Conservation (phyloP, 2,113 vertebrate genomes). For the Coreoperca whiteheadi region DNA sequence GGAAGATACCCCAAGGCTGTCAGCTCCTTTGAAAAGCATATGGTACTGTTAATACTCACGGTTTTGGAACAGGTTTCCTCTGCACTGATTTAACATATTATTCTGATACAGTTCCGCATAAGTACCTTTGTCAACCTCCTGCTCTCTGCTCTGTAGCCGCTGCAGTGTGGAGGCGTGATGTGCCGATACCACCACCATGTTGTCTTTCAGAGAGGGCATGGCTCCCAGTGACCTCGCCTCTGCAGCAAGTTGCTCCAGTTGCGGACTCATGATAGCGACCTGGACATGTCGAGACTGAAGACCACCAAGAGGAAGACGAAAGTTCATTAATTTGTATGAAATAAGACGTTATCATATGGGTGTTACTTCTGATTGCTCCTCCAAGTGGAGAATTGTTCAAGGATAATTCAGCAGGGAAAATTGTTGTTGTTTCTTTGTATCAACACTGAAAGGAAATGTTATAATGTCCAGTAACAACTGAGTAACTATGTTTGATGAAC, state of each 20-base stretch:
- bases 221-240: constrained; percentile 76
- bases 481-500: not conserved
- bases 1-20: constrained; percentile 5
- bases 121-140: constrained; percentile 85
- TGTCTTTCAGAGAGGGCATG: constrained; percentile 84
- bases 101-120: not conserved
- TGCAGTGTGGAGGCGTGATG: constrained; percentile 79
- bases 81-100: not conserved
- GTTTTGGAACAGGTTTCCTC: not conserved
- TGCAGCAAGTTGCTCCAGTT: constrained; percentile 79
- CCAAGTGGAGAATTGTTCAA: not conserved
- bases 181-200: constrained; percentile 75
- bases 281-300: constrained; percentile 80
- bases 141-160: constrained; percentile 81
- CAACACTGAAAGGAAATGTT: not conserved
- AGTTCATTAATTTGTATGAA: not conserved
- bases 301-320: constrained; percentile 2
- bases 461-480: not conserved
- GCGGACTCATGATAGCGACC: constrained; percentile 77
- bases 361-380: not conserved
- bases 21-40: constrained; percentile 8
- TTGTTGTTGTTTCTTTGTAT: not conserved
- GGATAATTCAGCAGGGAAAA: not conserved
- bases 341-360: not conserved
- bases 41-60: not conserved